phyloP scores from a whole-genome alignment of 2,888 invertebrate genomes.

The Temnothorax unifasciatus region DNA sequence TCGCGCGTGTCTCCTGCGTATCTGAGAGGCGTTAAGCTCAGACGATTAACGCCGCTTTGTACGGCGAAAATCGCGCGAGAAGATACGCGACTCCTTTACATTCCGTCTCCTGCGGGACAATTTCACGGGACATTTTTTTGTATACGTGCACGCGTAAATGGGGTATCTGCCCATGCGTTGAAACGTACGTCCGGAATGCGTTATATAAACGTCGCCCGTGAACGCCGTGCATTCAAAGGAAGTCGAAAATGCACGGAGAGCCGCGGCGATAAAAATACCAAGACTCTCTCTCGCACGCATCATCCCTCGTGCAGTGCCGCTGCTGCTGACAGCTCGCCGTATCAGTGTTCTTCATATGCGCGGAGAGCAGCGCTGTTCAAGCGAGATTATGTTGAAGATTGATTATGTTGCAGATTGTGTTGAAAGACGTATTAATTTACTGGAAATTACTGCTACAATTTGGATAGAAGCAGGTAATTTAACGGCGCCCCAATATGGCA shows the following conservation, averaged over 20 bases:
- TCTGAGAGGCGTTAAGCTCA: background rate
- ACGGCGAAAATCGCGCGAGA: conserved; percentile 11
- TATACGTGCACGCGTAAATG: background rate
- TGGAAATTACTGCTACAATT: background rate
- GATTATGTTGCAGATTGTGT: conserved; percentile 5
- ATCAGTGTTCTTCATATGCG: conserved; percentile 1
- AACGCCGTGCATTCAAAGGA: conserved; percentile 21
- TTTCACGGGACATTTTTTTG: conserved; percentile 32
- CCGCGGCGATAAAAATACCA: conserved; percentile 19
- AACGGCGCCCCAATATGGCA: background rate
- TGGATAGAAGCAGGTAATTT: background rate
- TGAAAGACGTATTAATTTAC: conserved; percentile 5
- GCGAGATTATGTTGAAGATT: conserved; percentile 6
- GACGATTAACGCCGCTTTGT: conserved; percentile 12
- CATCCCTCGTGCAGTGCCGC: background rate
- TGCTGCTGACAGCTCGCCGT: conserved; percentile 11
- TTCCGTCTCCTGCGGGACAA: background rate
- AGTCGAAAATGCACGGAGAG: background rate
- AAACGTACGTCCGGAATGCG: conserved; percentile 38
- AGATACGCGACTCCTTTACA: conserved; percentile 4
- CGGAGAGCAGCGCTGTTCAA: background rate
- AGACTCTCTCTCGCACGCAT: background rate
- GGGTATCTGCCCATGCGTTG: conserved; percentile 8
- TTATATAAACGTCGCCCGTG: conserved; percentile 38
- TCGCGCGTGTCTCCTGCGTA: background rate